A percentile compares a stretch with the other conserved stretches of the same genome.
phyloP scores from a whole-genome alignment of 2,113 vertebrate species.

The Dromiciops gliroides region DNA sequence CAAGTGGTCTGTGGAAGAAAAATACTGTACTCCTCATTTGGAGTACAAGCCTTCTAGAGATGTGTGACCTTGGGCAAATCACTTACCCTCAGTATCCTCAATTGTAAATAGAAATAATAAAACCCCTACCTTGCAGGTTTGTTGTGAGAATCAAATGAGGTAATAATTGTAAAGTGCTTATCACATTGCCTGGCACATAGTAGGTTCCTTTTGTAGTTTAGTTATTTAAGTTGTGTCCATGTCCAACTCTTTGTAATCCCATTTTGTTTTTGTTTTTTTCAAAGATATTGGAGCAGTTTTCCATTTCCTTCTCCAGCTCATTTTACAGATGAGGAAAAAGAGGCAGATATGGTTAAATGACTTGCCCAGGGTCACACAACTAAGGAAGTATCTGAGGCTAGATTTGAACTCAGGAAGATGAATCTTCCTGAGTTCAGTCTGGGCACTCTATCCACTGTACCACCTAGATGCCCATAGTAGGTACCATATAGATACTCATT shows the following conservation, averaged over 20 bases:
- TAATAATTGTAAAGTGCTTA: neutral
- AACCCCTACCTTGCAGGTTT: neutral
- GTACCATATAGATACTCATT: neutral
- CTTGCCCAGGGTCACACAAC: no score
- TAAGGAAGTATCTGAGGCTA: no score
- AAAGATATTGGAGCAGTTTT: neutral
- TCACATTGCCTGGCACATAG: neutral
- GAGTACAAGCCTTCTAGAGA: neutral
- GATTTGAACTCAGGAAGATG: no score
- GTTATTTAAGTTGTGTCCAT: neutral
- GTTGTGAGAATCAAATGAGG: neutral
- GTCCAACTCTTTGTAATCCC: neutral
- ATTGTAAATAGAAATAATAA: neutral
- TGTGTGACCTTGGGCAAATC: neutral
- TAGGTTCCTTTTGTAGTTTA: neutral
- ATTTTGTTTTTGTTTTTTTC: no score
- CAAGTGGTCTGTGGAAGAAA: neutral
- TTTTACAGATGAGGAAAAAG: no score
- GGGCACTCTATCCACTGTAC: no score
- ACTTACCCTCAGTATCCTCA: neutral
- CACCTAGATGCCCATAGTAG: neutral
- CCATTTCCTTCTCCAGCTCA: neutral
- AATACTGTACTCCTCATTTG: neutral
- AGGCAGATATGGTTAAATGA: no score
- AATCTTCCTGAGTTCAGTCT: no score